Evolutionary conservation across 2,113 vertebrate genomes (phyloP).

Genomic region (Mormyrus lacerda): DNA sequence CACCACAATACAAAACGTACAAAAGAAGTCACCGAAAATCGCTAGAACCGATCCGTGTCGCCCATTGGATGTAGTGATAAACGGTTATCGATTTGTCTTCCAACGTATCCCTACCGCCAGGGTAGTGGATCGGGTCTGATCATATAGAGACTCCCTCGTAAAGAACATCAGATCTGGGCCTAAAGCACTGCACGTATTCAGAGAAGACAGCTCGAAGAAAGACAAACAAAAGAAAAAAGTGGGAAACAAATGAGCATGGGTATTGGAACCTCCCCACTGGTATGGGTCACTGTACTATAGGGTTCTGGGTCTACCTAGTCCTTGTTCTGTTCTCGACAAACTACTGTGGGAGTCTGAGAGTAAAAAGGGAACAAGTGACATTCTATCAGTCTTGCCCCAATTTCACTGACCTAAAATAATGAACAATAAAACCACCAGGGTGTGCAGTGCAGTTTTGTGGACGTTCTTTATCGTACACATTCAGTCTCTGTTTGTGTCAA

Average conservation of each 20-base stretch:
- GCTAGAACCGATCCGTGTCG: background rate
- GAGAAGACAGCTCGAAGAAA: background rate
- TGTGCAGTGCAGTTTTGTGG: background rate
- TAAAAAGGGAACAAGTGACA: background rate
- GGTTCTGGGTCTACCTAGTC: background rate
- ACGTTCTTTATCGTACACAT: background rate
- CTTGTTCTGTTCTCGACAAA: background rate
- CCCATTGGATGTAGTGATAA: background rate
- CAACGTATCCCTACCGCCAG: background rate
- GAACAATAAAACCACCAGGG: background rate
- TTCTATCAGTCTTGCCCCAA: background rate
- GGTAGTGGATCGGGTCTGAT: background rate
- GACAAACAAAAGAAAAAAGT: background rate
- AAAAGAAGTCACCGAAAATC: slow-evolving; percentile 42
- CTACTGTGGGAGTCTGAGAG: background rate
- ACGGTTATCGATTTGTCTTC: slow-evolving; percentile 1
- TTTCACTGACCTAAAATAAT: background rate
- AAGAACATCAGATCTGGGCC: background rate
- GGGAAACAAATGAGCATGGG: background rate
- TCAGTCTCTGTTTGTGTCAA: slow-evolving; percentile 6
- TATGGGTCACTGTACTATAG: background rate
- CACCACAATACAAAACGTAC: slow-evolving; percentile 47
- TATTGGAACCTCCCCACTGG: background rate
- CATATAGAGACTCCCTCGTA: background rate
- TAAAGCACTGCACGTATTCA: background rate